Evolutionary conservation across 1,140 invertebrate species (phyloP).

Genomic region (Bradysia coprophila): DNA sequence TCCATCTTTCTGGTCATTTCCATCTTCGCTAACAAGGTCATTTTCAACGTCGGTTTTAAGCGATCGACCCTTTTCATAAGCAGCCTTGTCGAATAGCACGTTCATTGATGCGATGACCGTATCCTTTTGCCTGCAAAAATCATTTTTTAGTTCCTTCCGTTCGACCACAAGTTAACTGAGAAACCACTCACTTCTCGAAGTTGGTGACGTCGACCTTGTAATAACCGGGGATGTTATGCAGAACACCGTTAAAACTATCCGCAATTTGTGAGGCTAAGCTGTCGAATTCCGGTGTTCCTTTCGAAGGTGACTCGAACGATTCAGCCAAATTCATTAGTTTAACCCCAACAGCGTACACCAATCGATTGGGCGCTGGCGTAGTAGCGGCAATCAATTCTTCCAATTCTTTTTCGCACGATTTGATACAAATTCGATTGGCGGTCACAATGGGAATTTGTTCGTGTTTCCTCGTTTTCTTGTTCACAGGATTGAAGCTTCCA

Average conservation of each 20-base stretch:
- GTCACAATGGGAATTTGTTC: slow-evolving; percentile 57
- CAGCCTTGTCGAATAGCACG: slow-evolving; percentile 42
- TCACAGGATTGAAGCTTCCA: slow-evolving; percentile 61
- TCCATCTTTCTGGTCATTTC: slow-evolving; percentile 20
- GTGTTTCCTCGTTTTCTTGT: slow-evolving; percentile 75
- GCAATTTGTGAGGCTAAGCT: slow-evolving; percentile 48
- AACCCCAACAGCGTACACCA: slow-evolving; percentile 50
- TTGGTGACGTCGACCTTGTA: slow-evolving; percentile 44
- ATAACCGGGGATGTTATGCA: slow-evolving; percentile 51
- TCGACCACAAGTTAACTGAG: no score
- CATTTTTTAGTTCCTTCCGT: no score
- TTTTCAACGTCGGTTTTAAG: slow-evolving; percentile 24
- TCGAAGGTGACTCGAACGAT: slow-evolving; percentile 47
- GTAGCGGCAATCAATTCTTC: slow-evolving; percentile 34
- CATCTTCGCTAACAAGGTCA: slow-evolving; percentile 19
- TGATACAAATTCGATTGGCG: slow-evolving; percentile 63
- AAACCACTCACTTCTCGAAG: slow-evolving; percentile 42
- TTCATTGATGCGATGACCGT: slow-evolving; percentile 44
- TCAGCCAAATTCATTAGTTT: slow-evolving; percentile 58
- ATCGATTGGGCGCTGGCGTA: slow-evolving; percentile 34
- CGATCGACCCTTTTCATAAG: slow-evolving; percentile 33
- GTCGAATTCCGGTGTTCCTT: slow-evolving; percentile 49
- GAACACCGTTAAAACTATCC: slow-evolving; percentile 37
- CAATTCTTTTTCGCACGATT: slow-evolving; percentile 41
- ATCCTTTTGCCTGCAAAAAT: slow-evolving; percentile 27